Percentiles rank a stretch among this genome's conserved stretches.
These are phyloP conservation scores for Acromyrmex heyeri DNA, from an alignment of 1,140 invertebrate species.

Conservation along the genomic window DNA sequence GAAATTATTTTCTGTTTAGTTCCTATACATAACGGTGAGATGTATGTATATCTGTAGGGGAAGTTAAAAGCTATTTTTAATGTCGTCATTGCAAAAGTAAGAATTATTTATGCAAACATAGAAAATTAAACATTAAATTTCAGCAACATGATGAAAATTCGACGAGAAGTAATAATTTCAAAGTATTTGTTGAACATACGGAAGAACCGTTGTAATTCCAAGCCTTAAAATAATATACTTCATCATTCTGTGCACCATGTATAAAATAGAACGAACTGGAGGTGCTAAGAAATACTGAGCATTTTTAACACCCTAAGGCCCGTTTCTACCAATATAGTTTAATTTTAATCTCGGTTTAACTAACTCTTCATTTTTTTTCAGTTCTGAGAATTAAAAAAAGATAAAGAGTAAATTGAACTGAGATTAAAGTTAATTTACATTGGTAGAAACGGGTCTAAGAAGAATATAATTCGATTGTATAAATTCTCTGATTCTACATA, in stretches of 20 bases:
- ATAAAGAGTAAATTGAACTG: no score
- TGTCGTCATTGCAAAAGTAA: constrained; percentile 2
- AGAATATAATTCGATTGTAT: constrained; percentile 12
- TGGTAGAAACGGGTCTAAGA: not conserved
- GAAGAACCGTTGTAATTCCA: constrained; percentile 38
- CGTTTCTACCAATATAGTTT: no score
- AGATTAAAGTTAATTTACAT: no score
- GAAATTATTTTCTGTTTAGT: constrained; percentile 70
- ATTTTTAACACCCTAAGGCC: constrained; percentile 33
- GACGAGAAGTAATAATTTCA: not conserved
- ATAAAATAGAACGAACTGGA: constrained; percentile 48
- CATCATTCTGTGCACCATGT: constrained; percentile 46
- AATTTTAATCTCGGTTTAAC: no score
- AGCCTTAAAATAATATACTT: constrained; percentile 50
- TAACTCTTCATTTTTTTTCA: no score
- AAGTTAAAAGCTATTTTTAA: constrained; percentile 32
- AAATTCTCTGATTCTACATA: constrained; percentile 17
- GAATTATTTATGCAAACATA: constrained; percentile 32
- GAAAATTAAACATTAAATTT: constrained; percentile 36
- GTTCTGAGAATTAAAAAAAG: no score
- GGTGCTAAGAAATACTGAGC: constrained; percentile 44
- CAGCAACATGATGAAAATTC: constrained; percentile 12
- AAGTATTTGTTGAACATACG: constrained; percentile 30
- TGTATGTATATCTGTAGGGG: constrained; percentile 18
- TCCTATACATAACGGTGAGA: constrained; percentile 57